A percentile compares a stretch with the other conserved stretches of the same genome.
Conservation (phyloP, 2,888 invertebrate species). For the Mongoloraphidia duomilia region DNA sequence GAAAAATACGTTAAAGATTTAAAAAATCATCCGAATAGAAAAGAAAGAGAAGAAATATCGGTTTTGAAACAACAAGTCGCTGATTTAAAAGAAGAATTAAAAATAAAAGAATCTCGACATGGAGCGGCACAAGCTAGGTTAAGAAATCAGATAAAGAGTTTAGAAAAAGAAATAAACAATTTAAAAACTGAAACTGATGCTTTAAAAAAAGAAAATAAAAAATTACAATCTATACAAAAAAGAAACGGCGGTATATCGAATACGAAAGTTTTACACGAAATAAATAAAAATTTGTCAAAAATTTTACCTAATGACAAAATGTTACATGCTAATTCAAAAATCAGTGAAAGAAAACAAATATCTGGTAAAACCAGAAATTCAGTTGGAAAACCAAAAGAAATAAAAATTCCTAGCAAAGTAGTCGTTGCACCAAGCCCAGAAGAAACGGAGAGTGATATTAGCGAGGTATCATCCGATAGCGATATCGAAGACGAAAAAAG, state of each 20-base stretch:
- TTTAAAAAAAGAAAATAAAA: conserved; percentile 49
- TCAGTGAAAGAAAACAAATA: no score
- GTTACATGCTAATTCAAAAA: no score
- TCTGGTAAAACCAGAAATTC: conserved; percentile 17
- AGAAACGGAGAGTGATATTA: conserved; percentile 18
- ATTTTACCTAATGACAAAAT: conserved; percentile 19
- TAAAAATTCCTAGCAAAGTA: conserved; percentile 27
- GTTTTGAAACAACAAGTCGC: conserved; percentile 48
- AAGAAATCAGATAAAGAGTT: conserved; percentile 55
- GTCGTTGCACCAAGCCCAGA: conserved; percentile 11
- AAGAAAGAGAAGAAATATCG: conserved; percentile 55
- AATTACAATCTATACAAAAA: conserved; percentile 43
- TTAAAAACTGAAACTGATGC: conserved; percentile 51
- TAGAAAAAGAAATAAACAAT: conserved; percentile 54
- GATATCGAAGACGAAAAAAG: conserved; percentile 3
- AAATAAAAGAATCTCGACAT: conserved; percentile 58
- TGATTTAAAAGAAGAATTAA: conserved; percentile 49
- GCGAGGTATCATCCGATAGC: conserved; percentile 7
- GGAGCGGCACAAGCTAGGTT: conserved; percentile 56
- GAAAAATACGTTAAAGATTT: conserved; percentile 47
- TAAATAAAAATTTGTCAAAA: conserved; percentile 47
- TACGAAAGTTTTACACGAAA: conserved; percentile 59
- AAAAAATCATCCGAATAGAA: conserved; percentile 47
- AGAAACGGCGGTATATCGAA: conserved; percentile 43
- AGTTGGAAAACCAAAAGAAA: conserved; percentile 32